Base-by-base conservation (phyloP, 2,113 vertebrate species). In the Felis chaus region DNA sequence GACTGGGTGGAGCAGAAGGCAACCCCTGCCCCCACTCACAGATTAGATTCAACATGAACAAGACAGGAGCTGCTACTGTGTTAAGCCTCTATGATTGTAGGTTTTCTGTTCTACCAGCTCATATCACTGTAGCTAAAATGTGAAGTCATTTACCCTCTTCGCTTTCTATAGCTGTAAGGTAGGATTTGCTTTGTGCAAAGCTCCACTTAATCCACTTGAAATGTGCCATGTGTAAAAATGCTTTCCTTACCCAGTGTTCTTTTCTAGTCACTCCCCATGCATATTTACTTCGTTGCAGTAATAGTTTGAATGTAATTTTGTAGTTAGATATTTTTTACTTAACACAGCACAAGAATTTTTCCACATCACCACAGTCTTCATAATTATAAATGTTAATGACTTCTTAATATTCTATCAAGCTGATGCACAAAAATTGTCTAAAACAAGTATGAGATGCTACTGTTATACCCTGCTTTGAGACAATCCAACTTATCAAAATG, bases 361-460 rank as follows among this genome's bases (percentile, higher is more conserved):
- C 85, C 48, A 14, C n/a, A 82, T 76, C 8, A 0, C 93, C 89
- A 84, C 86, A 84, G 68, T 87, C 84, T 82, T 90, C 80, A 41
- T 74, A 95, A 95, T 94, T 97, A 92, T 80, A 90, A 79, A 94
- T 96, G 68, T 91, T 97, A 95, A 94, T 95, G 68, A 92, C 74
- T 93, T 53, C 36, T 95, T 96, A 95, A 89, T 97, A 95, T 83
- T 87, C 73, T 84, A 65, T 92, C 91, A 92, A 87, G 74, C 63
- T 55, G 91, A 94, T 92, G 39, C 31, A 57, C 53, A 39, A 3
- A 55, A 80, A 90, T 89, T 94, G 53, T 96, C 91, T 97, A 90
- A 87, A 91, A 84, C 8, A 7, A 86, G 5, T 55, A 91, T 79
- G 87, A 90, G 79, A 81, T 85, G 73, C 93, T 85, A n/a, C 65